These are phyloP conservation scores for Apodemus agrarius DNA, from an alignment of 2,797 vertebrate genomes.

Conservation along the genomic window DNA sequence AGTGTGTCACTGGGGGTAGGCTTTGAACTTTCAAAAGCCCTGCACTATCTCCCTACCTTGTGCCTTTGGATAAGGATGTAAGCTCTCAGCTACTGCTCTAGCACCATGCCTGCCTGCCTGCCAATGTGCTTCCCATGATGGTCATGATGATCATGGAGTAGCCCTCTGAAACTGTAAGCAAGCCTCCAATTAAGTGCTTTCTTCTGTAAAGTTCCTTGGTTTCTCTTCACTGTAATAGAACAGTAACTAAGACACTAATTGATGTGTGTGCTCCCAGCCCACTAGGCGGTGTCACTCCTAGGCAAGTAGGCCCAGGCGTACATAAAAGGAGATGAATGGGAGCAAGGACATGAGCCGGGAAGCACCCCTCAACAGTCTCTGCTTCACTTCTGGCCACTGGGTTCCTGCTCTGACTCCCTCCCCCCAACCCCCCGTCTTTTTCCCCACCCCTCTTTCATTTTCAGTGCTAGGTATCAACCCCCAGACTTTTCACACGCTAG, in stretches of 20 bases:
- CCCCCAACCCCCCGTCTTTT: too few relatives aligned
- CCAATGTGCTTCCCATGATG: not conserved
- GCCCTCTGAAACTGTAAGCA: not conserved
- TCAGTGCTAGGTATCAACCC: not conserved
- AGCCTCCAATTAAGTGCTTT: not conserved
- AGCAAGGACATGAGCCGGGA: not conserved
- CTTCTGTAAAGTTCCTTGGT: not conserved
- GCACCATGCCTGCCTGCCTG: not conserved
- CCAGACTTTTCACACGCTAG: not conserved
- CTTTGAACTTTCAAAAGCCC: not conserved
- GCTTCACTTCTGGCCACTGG: not conserved
- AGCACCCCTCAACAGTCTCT: not conserved
- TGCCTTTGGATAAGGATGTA: not conserved
- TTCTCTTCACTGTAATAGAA: not conserved
- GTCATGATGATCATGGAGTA: not conserved
- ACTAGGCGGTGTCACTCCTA: too few relatives aligned
- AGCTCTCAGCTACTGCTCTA: not conserved
- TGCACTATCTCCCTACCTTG: not conserved
- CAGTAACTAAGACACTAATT: not conserved
- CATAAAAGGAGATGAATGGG: not conserved
- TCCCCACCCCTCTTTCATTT: not conserved
- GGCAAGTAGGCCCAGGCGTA: not conserved
- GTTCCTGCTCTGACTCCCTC: not conserved
- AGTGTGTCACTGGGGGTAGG: not conserved
- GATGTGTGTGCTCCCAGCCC: not conserved